Conservation (phyloP, 2,113 vertebrate species). For the Bubalus kerabau region DNA sequence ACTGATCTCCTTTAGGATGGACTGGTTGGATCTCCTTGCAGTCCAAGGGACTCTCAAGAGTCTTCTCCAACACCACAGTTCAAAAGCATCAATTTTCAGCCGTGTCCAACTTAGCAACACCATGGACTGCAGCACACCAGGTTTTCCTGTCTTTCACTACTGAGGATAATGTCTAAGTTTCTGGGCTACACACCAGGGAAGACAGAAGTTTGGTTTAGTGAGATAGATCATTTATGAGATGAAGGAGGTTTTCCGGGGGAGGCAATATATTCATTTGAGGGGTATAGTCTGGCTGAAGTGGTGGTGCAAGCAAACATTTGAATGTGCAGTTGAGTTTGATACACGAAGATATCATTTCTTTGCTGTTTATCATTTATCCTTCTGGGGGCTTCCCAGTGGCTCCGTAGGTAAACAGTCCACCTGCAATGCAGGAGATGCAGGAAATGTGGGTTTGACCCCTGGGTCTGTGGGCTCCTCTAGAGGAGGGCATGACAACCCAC, state of each 20-base stretch:
- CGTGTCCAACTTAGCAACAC: background rate
- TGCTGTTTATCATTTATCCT: background rate
- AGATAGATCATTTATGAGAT: background rate
- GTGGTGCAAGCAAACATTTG: background rate
- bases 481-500: background rate
- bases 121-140: background rate
- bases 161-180: background rate
- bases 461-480: background rate
- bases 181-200: background rate
- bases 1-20: background rate
- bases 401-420: accelerated
- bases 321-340: background rate
- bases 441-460: background rate
- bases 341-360: background rate
- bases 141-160: background rate
- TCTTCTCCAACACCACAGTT: background rate
- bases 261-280: background rate
- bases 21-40: background rate
- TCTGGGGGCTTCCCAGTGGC: background rate
- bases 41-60: background rate
- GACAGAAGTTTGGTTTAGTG: background rate
- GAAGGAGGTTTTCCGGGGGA: background rate
- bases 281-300: background rate
- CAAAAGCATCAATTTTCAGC: background rate
- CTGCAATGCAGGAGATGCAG: background rate